A percentile compares a stretch with the other conserved stretches of the same genome.
Evolutionary conservation across 2,888 invertebrate genomes (phyloP).

Genomic region (Apotomis turbidana): DNA sequence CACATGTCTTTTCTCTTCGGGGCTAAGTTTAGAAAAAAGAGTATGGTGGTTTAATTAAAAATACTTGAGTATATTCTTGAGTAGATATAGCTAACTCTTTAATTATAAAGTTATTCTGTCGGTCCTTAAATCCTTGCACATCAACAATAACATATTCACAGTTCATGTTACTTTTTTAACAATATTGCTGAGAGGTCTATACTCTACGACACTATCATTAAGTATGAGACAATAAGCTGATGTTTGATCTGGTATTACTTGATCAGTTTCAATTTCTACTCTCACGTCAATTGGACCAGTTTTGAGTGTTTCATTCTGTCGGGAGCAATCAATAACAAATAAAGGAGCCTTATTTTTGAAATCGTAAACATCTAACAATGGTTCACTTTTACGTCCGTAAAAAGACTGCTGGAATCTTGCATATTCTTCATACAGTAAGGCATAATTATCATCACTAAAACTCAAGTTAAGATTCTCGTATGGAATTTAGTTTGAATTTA

Average conservation of each 20-base stretch:
- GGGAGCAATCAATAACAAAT: not conserved
- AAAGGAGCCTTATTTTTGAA: slow-evolving; percentile 17
- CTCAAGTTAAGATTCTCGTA: slow-evolving; percentile 12
- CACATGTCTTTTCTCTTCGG: slow-evolving; percentile 16
- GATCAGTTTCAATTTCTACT: slow-evolving; percentile 3
- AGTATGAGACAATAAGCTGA: slow-evolving; percentile 16
- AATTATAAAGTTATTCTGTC: not conserved
- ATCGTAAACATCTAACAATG: not conserved
- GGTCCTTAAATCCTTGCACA: slow-evolving; percentile 35
- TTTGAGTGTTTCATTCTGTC: not conserved
- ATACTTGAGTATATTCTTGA: slow-evolving; percentile 10
- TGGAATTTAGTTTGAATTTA: slow-evolving; percentile 12
- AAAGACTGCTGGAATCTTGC: not conserved
- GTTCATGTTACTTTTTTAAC: slow-evolving; percentile 32
- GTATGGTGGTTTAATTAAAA: slow-evolving; percentile 29
- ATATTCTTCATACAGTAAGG: slow-evolving; percentile 1
- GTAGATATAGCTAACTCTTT: slow-evolving; percentile 3
- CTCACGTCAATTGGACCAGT: not conserved
- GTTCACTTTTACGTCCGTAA: not conserved
- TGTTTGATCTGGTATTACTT: slow-evolving; percentile 1
- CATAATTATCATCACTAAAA: slow-evolving; percentile 6
- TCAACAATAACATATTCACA: slow-evolving; percentile 16
- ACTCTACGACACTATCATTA: slow-evolving; percentile 13
- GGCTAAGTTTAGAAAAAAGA: slow-evolving; percentile 12
- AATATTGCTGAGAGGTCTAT: slow-evolving; percentile 9